A percentile compares a stretch with the other conserved stretches of the same genome.
These are phyloP conservation scores for Ceriagrion tenellum DNA, from an alignment of 2,888 invertebrate species.

Conservation along the genomic window DNA sequence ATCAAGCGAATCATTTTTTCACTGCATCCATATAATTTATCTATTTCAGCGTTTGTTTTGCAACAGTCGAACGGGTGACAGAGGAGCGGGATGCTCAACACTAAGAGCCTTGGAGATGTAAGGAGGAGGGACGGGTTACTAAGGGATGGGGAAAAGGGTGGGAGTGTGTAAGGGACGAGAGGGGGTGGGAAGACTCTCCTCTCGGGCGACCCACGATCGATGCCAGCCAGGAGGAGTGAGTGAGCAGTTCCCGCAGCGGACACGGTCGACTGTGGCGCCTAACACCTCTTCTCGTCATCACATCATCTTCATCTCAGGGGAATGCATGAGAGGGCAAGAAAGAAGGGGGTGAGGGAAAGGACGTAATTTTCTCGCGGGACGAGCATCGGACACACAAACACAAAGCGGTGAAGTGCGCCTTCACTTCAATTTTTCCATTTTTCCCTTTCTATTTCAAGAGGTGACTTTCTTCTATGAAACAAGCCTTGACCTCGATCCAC, in stretches of 20 bases:
- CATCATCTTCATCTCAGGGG: not conserved
- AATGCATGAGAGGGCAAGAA: too few species aligned
- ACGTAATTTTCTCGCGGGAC: not conserved
- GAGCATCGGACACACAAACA: not conserved
- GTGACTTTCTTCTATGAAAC: not conserved
- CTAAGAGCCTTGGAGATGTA: too few species aligned
- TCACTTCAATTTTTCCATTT: not conserved
- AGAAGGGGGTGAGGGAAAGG: not conserved
- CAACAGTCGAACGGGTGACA: too few species aligned
- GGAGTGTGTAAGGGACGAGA: too few species aligned
- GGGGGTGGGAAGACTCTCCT: too few species aligned
- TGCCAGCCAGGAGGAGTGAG: not conserved
- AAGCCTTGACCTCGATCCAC: too few species aligned
- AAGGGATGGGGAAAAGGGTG: too few species aligned
- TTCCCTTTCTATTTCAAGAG: slow-evolving; percentile 18
- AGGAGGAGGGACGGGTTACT: too few species aligned
- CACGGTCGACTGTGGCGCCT: too few species aligned
- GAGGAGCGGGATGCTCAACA: too few species aligned
- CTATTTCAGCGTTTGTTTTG: too few species aligned
- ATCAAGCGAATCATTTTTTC: too few species aligned
- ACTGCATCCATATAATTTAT: not conserved
- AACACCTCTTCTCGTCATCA: not conserved
- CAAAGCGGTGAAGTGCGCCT: not conserved
- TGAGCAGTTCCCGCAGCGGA: not conserved
- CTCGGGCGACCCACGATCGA: not conserved